These are phyloP conservation scores for Drosophila greeni DNA, from an alignment of 2,888 invertebrate genomes.

Conservation along the genomic window DNA sequence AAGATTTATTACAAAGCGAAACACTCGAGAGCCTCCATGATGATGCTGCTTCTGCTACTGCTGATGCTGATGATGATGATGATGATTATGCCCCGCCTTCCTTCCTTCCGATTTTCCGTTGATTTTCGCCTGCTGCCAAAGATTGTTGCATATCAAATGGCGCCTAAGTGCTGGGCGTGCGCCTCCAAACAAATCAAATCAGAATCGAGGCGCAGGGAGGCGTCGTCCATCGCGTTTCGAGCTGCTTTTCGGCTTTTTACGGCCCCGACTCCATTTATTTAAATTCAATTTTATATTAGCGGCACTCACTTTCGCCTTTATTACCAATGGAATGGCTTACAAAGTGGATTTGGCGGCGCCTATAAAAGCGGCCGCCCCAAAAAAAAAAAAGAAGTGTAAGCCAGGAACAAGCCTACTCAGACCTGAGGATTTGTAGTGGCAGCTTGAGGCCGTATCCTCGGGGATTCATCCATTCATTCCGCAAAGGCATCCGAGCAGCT, in stretches of 20 bases:
- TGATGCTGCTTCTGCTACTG: constrained; percentile 21
- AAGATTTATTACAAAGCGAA: constrained; percentile 56
- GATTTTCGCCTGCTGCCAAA: constrained; percentile 51
- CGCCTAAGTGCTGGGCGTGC: constrained; percentile 64
- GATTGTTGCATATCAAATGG: constrained; percentile 72
- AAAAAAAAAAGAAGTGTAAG: constrained; percentile 8
- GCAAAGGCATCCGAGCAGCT: constrained; percentile 25
- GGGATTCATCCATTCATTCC: constrained; percentile 27
- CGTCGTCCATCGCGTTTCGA: constrained; percentile 6
- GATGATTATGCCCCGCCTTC: constrained; percentile 52
- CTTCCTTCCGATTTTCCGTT: constrained; percentile 29
- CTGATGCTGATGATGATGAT: constrained; percentile 37
- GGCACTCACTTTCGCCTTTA: constrained; percentile 66
- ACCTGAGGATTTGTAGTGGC: constrained; percentile 21
- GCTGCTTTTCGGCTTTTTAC: constrained; percentile 52
- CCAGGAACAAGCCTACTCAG: constrained; percentile 5
- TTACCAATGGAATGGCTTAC: constrained; percentile 63
- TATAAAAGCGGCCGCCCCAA: constrained; percentile 38
- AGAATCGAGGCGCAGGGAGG: constrained; percentile 49
- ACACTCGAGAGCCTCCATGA: constrained; percentile 15
- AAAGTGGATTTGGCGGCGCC: constrained; percentile 66
- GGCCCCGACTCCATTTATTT: constrained; percentile 69
- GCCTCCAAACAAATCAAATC: constrained; percentile 66
- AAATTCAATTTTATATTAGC: constrained; percentile 74
- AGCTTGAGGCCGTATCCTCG: constrained; percentile 1